phyloP scores from a whole-genome alignment of 2,888 invertebrate species.

The Dasypogon diadema region DNA sequence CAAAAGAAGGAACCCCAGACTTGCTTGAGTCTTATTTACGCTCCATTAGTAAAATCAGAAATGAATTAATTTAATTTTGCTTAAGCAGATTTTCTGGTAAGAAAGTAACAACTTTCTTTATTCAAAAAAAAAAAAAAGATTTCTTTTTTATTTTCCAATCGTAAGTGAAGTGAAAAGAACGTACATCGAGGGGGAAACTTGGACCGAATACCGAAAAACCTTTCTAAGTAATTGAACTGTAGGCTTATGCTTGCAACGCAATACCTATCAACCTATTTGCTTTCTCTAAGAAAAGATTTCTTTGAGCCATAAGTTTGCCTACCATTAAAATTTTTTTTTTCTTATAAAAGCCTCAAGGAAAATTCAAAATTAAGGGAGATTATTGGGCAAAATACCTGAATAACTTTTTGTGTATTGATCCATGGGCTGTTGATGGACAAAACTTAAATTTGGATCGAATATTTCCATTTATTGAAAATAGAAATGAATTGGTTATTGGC shows the following conservation, averaged over 20 bases:
- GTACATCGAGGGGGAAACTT: background rate
- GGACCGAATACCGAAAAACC: background rate
- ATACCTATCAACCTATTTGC: background rate
- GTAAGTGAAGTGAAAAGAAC: background rate
- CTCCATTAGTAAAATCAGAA: constrained; percentile 3
- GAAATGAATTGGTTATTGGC: no score
- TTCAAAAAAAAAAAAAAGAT: background rate
- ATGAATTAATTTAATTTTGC: constrained; percentile 6
- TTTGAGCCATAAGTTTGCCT: constrained; percentile 5
- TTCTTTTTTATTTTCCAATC: background rate
- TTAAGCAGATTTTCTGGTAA: background rate
- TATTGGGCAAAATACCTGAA: no score
- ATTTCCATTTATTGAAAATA: no score
- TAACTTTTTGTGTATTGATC: no score
- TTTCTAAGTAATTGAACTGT: constrained; percentile 15
- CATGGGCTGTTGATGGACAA: no score
- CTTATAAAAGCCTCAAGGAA: background rate
- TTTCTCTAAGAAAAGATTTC: background rate
- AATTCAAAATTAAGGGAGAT: background rate
- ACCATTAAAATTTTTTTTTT: constrained; percentile 1
- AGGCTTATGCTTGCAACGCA: background rate
- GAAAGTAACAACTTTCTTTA: background rate
- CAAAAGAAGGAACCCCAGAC: background rate
- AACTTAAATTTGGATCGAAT: no score
- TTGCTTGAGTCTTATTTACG: background rate